A percentile compares a stretch with the other conserved stretches of the same genome.
Conservation (phyloP, 2,888 invertebrate species). For the Meteorus cinctellus region DNA sequence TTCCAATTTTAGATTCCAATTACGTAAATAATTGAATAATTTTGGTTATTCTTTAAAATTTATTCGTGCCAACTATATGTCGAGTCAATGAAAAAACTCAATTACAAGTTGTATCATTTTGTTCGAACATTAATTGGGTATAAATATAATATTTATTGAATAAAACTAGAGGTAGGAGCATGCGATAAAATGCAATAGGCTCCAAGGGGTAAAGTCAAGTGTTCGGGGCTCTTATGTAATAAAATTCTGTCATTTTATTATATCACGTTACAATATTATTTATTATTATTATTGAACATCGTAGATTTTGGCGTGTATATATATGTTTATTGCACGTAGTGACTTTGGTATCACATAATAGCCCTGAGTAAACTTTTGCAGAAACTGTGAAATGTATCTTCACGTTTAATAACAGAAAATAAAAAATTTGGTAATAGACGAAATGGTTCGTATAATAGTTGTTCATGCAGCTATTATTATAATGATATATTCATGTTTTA, state of each 20-base stretch:
- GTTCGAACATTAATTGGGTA: constrained; percentile 58
- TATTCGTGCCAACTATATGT: constrained; percentile 64
- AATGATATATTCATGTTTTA: constrained; percentile 30
- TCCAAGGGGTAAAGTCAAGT: constrained; percentile 58
- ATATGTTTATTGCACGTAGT: constrained; percentile 22
- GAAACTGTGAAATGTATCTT: constrained; percentile 71
- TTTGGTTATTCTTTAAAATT: constrained; percentile 6
- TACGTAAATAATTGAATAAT: background rate
- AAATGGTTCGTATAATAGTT: constrained; percentile 53
- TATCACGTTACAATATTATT: constrained; percentile 8
- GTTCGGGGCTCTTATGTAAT: constrained; percentile 68
- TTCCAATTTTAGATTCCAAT: background rate
- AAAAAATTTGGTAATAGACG: constrained; percentile 50
- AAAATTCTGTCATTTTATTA: constrained; percentile 33
- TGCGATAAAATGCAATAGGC: constrained; percentile 66
- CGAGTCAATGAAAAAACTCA: constrained; percentile 24
- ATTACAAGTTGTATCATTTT: constrained; percentile 41
- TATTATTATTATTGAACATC: background rate
- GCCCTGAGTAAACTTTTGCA: constrained; percentile 64
- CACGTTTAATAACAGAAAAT: constrained; percentile 43
- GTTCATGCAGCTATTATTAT: constrained; percentile 64
- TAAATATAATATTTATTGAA: constrained; percentile 44
- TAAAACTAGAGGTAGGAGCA: constrained; percentile 60
- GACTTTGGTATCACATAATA: constrained; percentile 60
- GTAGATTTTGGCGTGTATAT: constrained; percentile 1